Evolutionary conservation across 2,888 invertebrate species (phyloP), one percentile per base, ranked within the genome.

Genomic region (Eledona agricola): DNA sequence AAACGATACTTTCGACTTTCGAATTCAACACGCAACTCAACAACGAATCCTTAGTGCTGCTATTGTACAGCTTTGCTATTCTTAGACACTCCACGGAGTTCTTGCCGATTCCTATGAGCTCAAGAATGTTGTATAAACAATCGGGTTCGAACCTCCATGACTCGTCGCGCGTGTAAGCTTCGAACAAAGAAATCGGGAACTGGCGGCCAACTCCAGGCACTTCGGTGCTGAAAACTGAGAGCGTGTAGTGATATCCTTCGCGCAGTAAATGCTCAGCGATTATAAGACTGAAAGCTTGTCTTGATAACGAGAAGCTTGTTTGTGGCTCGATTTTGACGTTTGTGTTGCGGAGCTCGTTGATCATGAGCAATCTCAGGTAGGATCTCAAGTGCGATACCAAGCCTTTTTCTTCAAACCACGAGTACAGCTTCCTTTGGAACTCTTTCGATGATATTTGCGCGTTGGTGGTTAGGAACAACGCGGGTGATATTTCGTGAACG

Each of bases 211-310:
- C 28, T 12, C 22, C 17, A 3, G 54, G 82, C 42, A 84, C 82
- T 72, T 85, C 85, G 2, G 83, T 81, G 31, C 81, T 75, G 67
- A 85, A 84, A 31, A 85, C 80, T 1, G 84, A 84, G 1, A 84
- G 69, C 2, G 80, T 79, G 65, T 83, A 84, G 58, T 76, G 79
- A 62, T 81, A 83, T 16, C 82, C 78, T 78, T 83, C 74, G 37
- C 77, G 74, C 20, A 84, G 62, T 40, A 85, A 75, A 73, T 83
- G 84, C 70, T 85, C 85, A 4, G 81, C 82, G 28, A 85, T 75
- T 13, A 85, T 71, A 34, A 85, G 78, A 69, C 84, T 83, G 6
- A 84, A 61, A n/a, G 83, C 83, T 74, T 85, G 84, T 55, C 76
- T 75, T 34, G 77, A 76, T 1, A 80, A 77, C 23, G 83, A 50